A percentile compares a stretch with the other conserved stretches of the same genome.
These are phyloP conservation scores for Perca schrenkii DNA, from an alignment of 2,113 vertebrate genomes.

Conservation along the genomic window DNA sequence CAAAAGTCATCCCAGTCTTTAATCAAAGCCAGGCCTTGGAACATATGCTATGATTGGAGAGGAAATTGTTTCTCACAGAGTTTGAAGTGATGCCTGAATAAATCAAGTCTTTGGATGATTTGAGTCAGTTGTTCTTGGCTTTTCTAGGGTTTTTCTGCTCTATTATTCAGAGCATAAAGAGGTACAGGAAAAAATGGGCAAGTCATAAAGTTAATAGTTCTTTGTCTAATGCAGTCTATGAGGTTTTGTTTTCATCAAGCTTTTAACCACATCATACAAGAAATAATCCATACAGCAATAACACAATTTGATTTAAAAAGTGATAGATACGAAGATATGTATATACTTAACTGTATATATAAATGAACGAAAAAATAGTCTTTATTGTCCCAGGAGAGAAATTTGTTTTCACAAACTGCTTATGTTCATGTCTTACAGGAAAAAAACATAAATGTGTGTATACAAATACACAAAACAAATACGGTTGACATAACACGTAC, in stretches of 20 bases:
- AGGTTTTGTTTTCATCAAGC: constrained; percentile 19
- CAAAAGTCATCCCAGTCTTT: constrained; percentile 51
- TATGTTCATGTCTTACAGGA: neutral
- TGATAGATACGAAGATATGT: neutral
- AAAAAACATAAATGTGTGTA: neutral
- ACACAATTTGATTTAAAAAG: neutral
- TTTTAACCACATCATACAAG: neutral
- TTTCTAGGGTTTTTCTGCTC: constrained; percentile 17
- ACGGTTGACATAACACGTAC: neutral
- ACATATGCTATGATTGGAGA: constrained; percentile 61
- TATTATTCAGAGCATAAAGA: neutral
- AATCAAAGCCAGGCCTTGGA: constrained; percentile 57
- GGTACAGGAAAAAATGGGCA: neutral
- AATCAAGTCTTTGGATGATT: constrained; percentile 47
- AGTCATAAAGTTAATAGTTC: neutral
- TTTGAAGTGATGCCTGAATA: constrained; percentile 50
- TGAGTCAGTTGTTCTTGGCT: constrained; percentile 29
- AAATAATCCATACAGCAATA: constrained; percentile 4
- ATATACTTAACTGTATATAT: neutral
- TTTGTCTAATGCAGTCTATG: neutral
- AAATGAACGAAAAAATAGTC: neutral
- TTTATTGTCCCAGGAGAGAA: neutral
- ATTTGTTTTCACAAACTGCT: neutral
- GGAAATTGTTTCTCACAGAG: constrained; percentile 47
- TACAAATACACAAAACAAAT: neutral